A percentile compares a stretch with the other conserved stretches of the same genome.
These are phyloP conservation scores for Catharus fuscescens DNA, from an alignment of 2,113 vertebrate genomes.

Conservation along the genomic window DNA sequence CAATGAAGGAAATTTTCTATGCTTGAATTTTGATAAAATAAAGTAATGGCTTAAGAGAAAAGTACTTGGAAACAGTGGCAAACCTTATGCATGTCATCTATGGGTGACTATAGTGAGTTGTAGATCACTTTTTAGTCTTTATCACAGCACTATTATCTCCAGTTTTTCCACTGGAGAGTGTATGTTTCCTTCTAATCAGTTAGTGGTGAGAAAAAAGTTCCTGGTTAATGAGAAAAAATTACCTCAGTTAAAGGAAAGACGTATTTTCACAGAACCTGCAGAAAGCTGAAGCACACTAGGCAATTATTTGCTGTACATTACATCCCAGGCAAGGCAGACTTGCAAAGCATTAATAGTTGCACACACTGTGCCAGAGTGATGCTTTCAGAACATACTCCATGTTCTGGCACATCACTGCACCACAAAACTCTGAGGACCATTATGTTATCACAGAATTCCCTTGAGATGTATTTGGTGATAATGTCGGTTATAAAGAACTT, in stretches of 20 bases:
- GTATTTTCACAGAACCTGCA: not conserved
- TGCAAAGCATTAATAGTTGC: not conserved
- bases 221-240: not conserved
- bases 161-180: not conserved
- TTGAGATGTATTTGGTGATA: not conserved
- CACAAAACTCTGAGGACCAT: not conserved
- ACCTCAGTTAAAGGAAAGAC: not conserved
- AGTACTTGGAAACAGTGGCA: constrained; percentile 34
- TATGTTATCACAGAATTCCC: not conserved
- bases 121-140: constrained; percentile 12
- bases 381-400: not conserved
- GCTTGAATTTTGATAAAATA: constrained; percentile 47
- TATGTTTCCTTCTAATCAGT: not conserved
- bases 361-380: not conserved
- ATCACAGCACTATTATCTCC: not conserved
- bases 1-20: constrained; percentile 31
- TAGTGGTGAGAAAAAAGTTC: not conserved
- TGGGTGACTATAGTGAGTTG: not conserved
- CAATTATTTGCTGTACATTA: constrained; percentile 11
- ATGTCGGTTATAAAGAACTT: not conserved
- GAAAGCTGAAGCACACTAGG: not conserved
- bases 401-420: not conserved
- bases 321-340: not conserved
- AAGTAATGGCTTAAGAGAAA: constrained; percentile 13
- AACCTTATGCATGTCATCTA: constrained; percentile 30